phyloP scores from a whole-genome alignment of 2,888 invertebrate species.

The Eumacrocentrus americanus region DNA sequence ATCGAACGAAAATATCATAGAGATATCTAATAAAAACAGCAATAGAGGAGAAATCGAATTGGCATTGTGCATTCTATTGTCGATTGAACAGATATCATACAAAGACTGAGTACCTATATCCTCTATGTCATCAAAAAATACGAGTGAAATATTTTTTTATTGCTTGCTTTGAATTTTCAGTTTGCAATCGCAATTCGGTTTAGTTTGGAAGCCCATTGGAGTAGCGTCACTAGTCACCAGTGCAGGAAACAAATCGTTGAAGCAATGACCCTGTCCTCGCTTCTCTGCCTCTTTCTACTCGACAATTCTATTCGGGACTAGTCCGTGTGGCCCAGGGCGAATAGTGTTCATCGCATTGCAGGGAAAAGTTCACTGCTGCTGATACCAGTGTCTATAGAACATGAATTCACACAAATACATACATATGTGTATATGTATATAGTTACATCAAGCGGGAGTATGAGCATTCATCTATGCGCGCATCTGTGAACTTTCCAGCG shows the following conservation, averaged over 20 bases:
- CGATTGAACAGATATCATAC: not conserved
- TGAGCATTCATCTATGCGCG: not conserved
- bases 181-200: not conserved
- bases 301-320: not conserved
- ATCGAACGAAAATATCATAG: too few relatives aligned
- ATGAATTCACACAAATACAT: not conserved
- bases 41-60: not conserved
- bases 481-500: conserved; percentile 27
- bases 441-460: not conserved
- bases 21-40: not conserved
- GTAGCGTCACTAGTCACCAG: not conserved
- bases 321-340: not conserved
- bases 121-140: too few relatives aligned
- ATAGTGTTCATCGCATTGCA: not conserved
- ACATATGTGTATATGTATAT: not conserved
- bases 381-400: not conserved
- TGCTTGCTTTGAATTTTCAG: not conserved
- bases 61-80: not conserved
- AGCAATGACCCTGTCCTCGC: too few relatives aligned
- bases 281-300: not conserved
- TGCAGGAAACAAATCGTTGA: not conserved
- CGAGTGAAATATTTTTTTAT: not conserved
- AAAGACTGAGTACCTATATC: too few relatives aligned
- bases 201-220: not conserved
- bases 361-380: not conserved